A percentile compares a stretch with the other conserved stretches of the same genome.
These are phyloP conservation scores for Sinhomidia bicolor DNA, from an alignment of 2,888 invertebrate genomes.

Conservation along the genomic window DNA sequence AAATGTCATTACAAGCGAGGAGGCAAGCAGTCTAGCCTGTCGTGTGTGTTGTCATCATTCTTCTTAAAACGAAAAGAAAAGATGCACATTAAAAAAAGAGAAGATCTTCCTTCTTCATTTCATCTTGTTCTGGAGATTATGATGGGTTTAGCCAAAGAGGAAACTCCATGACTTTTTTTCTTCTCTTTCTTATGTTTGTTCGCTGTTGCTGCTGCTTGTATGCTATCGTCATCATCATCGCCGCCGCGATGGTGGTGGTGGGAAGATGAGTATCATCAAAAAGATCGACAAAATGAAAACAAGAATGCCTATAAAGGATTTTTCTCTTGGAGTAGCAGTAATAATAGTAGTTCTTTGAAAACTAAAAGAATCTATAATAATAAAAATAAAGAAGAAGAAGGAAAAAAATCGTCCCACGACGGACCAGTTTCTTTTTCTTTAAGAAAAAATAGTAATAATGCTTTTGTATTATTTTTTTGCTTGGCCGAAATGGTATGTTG, in stretches of 20 bases:
- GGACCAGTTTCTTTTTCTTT: background rate
- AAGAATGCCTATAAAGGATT: conserved; percentile 41
- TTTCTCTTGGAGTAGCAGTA: too few species aligned
- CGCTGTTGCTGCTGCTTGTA: background rate
- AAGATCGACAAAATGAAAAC: conserved; percentile 45
- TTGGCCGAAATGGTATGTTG: background rate
- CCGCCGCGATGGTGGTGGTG: too few species aligned
- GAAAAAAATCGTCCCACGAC: conserved; percentile 49
- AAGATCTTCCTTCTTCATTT: conserved; percentile 33
- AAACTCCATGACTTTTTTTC: background rate
- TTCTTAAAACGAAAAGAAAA: conserved; percentile 35
- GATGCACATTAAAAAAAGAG: conserved; percentile 39
- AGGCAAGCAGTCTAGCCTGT: conserved; percentile 80
- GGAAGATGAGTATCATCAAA: too few species aligned
- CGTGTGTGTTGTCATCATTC: conserved; percentile 68
- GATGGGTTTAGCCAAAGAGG: conserved; percentile 19
- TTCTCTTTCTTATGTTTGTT: background rate
- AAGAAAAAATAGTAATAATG: background rate
- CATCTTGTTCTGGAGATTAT: conserved; percentile 47
- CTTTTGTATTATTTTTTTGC: conserved; percentile 22
- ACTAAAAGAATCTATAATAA: conserved; percentile 46
- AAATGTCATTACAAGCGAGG: conserved; percentile 73
- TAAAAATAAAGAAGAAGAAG: conserved; percentile 23
- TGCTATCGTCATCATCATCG: background rate
- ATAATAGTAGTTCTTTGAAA: conserved; percentile 41